Evolutionary conservation across 2,113 vertebrate species (phyloP).

Genomic region (Neodon shergylaensis): DNA sequence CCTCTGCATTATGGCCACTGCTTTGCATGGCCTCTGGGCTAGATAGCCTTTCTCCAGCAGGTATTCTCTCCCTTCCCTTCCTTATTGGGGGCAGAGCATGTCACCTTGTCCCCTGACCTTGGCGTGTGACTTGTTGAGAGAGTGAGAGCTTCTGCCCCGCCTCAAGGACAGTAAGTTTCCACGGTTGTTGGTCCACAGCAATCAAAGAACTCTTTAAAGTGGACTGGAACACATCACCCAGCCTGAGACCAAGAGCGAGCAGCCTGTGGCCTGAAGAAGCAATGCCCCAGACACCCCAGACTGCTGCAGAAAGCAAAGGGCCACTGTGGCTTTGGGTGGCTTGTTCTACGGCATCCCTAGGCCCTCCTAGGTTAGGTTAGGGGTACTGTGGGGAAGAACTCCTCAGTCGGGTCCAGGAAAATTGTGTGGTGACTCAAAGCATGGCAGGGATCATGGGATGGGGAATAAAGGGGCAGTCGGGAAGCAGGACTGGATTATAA

Average conservation of each 20-base stretch:
- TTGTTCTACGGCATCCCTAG: not conserved
- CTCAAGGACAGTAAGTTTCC: no score
- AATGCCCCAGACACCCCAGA: not conserved
- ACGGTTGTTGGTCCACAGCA: not conserved
- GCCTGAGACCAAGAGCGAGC: not conserved
- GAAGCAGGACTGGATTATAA: no score
- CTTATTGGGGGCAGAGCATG: not conserved
- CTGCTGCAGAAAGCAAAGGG: not conserved
- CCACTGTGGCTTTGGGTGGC: not conserved
- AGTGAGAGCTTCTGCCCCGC: not conserved
- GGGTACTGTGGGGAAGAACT: no score
- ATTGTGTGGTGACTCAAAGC: not conserved
- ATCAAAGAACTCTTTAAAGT: not conserved
- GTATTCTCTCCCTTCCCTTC: no score
- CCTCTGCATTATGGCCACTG: no score
- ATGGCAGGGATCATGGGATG: not conserved
- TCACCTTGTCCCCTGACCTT: not conserved
- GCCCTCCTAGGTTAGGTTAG: not conserved
- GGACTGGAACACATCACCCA: not conserved
- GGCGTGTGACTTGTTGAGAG: not conserved
- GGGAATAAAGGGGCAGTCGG: not conserved
- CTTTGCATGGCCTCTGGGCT: no score
- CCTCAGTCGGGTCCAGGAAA: not conserved
- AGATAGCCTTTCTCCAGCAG: no score
- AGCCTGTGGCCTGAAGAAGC: not conserved